Conservation (phyloP, 2,797 vertebrate species). For the Enteromius afrohamiltoni region DNA sequence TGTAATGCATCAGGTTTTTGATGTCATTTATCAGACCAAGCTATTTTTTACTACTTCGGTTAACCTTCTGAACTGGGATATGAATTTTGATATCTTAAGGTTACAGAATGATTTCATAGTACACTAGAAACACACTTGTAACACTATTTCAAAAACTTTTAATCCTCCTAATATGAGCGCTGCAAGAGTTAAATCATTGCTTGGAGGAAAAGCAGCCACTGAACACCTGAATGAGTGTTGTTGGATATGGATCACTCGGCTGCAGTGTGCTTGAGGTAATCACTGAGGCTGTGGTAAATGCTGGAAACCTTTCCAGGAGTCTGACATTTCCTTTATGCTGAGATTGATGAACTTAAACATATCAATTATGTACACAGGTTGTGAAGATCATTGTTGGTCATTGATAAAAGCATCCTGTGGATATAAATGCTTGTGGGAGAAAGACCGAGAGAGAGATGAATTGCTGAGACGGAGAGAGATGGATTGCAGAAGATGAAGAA, state of each 20-base stretch:
- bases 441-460: conserved; percentile 37
- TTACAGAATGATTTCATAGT: neutral
- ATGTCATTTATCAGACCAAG: conserved; percentile 5
- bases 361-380: conserved; percentile 38
- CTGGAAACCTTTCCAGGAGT: conserved; percentile 8
- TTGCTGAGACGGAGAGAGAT: conserved; percentile 57
- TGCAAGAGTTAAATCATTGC: neutral
- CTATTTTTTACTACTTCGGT: neutral
- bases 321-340: conserved; percentile 12
- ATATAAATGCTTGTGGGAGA: conserved; percentile 38
- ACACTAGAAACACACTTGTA: neutral
- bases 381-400: conserved; percentile 39
- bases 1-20: neutral
- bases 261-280: neutral
- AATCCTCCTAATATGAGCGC: neutral
- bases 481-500: conserved; percentile 63
- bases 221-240: conserved; percentile 11
- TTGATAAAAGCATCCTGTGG: conserved; percentile 43
- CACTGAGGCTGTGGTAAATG: neutral
- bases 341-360: conserved; percentile 43
- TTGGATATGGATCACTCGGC: conserved; percentile 6
- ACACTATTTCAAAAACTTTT: conserved; percentile 2
- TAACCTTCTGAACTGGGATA: neutral
- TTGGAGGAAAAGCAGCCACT: neutral
- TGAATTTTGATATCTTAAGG: neutral